Percentiles rank a stretch among this genome's conserved stretches.
Evolutionary conservation across 2,113 vertebrate species (phyloP).

Genomic region (Etheostoma cragini): DNA sequence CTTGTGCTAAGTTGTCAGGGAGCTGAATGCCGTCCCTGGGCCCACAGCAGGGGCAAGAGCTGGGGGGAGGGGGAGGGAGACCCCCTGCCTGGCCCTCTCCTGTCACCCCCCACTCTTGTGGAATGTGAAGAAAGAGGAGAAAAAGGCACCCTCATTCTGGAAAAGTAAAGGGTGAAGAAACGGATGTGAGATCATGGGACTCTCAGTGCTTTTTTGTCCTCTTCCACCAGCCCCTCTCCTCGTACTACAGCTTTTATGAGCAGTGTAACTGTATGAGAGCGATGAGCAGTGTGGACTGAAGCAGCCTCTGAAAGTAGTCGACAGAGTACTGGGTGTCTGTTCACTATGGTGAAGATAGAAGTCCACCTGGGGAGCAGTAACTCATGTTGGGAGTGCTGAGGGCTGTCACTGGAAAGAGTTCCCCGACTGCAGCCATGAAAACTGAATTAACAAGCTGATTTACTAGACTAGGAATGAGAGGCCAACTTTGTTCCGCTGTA

Average conservation of each 20-base stretch:
- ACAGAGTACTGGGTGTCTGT: slow-evolving; percentile 38
- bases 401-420: slow-evolving; percentile 74
- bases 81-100: slow-evolving; percentile 75
- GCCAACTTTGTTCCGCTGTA: slow-evolving; percentile 44
- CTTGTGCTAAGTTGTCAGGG: slow-evolving; percentile 89
- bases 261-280: slow-evolving; percentile 43
- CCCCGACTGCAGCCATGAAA: slow-evolving; percentile 78
- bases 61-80: slow-evolving; percentile 63
- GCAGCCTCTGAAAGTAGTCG: slow-evolving; percentile 45
- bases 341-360: slow-evolving; percentile 65
- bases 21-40: slow-evolving; percentile 88
- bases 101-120: slow-evolving; percentile 73
- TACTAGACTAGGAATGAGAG: slow-evolving; percentile 60
- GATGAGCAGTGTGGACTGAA: slow-evolving; percentile 36
- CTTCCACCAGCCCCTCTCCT: slow-evolving; percentile 24
- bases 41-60: slow-evolving; percentile 71
- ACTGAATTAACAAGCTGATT: slow-evolving; percentile 81
- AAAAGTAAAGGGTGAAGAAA: slow-evolving; percentile 45
- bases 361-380: slow-evolving; percentile 78
- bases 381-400: slow-evolving; percentile 73
- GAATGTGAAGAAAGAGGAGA: slow-evolving; percentile 75
- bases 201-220: slow-evolving; percentile 13
- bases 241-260: slow-evolving; percentile 49
- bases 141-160: slow-evolving; percentile 42
- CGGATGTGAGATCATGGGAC: slow-evolving; percentile 70